Base-by-base conservation (phyloP, 2,113 vertebrate species). In the Podilymbus podiceps region DNA sequence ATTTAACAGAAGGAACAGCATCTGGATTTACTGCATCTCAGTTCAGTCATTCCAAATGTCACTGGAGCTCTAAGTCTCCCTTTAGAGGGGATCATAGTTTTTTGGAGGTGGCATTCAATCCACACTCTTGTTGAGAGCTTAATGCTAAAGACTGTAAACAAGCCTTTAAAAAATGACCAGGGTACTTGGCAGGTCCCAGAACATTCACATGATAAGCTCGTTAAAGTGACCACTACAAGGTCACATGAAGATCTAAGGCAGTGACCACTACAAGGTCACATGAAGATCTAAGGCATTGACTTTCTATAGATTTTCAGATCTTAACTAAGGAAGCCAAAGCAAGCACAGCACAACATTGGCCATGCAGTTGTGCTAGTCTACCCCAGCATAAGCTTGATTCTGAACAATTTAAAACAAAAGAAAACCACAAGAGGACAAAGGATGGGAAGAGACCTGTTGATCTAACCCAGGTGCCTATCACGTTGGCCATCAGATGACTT, bases 361-460 rank as follows among this genome's bases (percentile, higher is more conserved):
- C 21, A 8, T 0, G 0, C 38, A 71, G 44, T 2, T 46, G 6
- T 19, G 58, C 21, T 49, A 8, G 47, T 25, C 35, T 19, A 62
- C 11, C 21, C 31, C 50, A 66, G 27, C 35, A 42, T 4, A 52
- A 59, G n/a, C 52, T 40, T 60, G 49, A 78, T 18, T 64, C 40
- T 9, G 15, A 89, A 73, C 40, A 38, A 40, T 30, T 42, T 8
- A 20, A 66, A 84, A 55, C 33, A 42, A 74, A 33, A 11, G 15
- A 52, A 52, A 40, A 56, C 53, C 9, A 63, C 24, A 42, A 7
- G 24, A 79, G 38, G 49, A 84, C 69, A 75, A 92, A 77, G 23
- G 47, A 84, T 28, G 24, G 56, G 44, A 93, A 92, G 40, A 75
- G 21, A 6, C 30, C n/a, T 71, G 35, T 68, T 55, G 49, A 38